Evolutionary conservation across 2,888 invertebrate species (phyloP).

Genomic region (Himalopsyche anomala): DNA sequence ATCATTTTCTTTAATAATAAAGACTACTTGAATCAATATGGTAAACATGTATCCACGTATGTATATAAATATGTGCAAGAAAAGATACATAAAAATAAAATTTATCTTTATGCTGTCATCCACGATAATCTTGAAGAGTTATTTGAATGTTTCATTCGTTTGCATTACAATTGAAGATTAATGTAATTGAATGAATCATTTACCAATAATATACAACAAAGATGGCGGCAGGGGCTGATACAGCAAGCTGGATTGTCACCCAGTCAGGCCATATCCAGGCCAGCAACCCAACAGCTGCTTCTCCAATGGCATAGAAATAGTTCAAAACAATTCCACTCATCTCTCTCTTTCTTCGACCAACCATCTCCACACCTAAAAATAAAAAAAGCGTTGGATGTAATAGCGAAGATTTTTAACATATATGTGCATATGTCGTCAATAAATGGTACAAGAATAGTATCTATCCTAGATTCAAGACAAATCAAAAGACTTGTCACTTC

Average conservation of each 20-base stretch:
- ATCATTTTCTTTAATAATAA: too few species aligned
- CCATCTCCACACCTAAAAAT: slow-evolving; percentile 79
- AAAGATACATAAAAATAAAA: too few species aligned
- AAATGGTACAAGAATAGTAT: too few species aligned
- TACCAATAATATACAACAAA: slow-evolving; percentile 80
- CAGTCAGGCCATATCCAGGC: slow-evolving; percentile 80
- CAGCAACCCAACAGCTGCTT: slow-evolving; percentile 78
- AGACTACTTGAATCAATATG: too few species aligned
- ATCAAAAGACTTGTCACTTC: too few species aligned
- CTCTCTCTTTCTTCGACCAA: slow-evolving; percentile 79
- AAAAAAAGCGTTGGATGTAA: neutral
- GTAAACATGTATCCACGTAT: too few species aligned
- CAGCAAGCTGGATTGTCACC: slow-evolving; percentile 77
- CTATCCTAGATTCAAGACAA: too few species aligned
- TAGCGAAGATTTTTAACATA: too few species aligned
- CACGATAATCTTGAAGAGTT: neutral
- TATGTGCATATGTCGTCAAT: too few species aligned
- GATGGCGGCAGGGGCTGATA: slow-evolving; percentile 79
- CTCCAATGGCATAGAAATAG: slow-evolving; percentile 81
- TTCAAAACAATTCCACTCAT: slow-evolving; percentile 80
- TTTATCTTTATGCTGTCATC: too few species aligned
- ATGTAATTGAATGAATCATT: slow-evolving; percentile 49
- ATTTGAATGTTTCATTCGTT: neutral
- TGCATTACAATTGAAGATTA: neutral
- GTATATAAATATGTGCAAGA: too few species aligned